phyloP scores from a whole-genome alignment of 2,888 invertebrate genomes.

The Candidula unifasciata region DNA sequence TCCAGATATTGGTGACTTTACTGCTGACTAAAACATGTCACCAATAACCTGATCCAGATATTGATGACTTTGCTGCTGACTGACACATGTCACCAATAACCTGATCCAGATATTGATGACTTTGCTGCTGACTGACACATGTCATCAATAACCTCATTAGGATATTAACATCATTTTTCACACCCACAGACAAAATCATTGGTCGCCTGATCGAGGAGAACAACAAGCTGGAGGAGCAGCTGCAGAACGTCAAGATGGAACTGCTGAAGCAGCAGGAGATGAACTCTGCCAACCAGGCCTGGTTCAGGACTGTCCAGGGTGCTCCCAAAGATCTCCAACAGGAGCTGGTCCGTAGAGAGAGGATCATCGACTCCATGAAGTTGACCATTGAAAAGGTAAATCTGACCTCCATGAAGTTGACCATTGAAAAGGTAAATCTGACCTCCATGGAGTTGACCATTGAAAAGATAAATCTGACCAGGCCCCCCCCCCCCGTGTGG shows the following conservation, averaged over 20 bases:
- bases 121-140: no score
- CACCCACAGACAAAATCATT: conserved; percentile 9
- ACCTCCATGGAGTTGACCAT: conserved; percentile 31
- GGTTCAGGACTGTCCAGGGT: neutral
- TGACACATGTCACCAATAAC: no score
- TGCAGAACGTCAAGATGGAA: conserved; percentile 3
- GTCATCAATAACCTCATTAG: no score
- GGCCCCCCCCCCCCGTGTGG: no score
- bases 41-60: no score
- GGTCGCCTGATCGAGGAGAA: conserved; percentile 25
- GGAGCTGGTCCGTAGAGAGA: conserved; percentile 10
- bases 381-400: conserved; percentile 31
- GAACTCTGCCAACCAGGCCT: conserved; percentile 11
- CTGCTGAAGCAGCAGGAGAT: conserved; percentile 32
- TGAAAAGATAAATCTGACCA: conserved; percentile 9
- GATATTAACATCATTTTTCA: no score
- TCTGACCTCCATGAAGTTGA: neutral
- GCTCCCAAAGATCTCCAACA: conserved; percentile 21
- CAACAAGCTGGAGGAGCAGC: conserved; percentile 7
- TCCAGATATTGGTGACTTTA: no score
- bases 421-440: no score
- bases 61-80: no score
- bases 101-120: no score
- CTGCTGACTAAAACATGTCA: no score
- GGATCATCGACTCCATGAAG: conserved; percentile 36